Evolutionary conservation across 2,113 vertebrate species (phyloP).

Genomic region (Acrocephalus arundinaceus): DNA sequence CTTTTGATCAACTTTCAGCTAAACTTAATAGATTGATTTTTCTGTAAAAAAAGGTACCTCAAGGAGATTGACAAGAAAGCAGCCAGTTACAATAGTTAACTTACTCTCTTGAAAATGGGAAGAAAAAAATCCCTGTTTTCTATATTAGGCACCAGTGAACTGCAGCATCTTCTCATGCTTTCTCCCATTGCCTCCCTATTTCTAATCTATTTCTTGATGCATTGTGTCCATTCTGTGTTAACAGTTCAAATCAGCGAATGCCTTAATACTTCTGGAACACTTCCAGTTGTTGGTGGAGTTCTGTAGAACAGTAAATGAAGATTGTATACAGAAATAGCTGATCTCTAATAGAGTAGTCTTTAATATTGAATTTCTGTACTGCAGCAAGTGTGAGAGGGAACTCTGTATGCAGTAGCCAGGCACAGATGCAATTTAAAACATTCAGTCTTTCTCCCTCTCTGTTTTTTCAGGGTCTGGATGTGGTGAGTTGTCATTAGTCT

Average conservation of each 20-base stretch:
- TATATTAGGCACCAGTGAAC: background rate
- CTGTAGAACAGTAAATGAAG: background rate
- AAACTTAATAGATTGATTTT: background rate
- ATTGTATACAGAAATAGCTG: background rate
- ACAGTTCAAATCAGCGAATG: background rate
- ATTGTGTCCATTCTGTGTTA: background rate
- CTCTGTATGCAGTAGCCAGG: background rate
- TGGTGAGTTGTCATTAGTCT: background rate
- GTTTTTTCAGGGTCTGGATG: background rate
- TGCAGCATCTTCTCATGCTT: background rate
- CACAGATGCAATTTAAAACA: background rate
- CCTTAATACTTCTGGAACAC: background rate
- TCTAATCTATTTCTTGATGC: background rate
- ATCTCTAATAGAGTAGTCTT: background rate
- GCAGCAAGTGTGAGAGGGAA: background rate
- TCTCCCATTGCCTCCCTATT: background rate
- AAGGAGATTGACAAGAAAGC: background rate
- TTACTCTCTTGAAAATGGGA: background rate
- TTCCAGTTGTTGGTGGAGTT: background rate
- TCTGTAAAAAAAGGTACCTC: background rate
- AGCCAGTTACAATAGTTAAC: background rate
- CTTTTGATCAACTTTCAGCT: background rate
- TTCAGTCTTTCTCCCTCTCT: background rate
- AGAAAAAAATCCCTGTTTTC: background rate
- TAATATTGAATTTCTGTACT: background rate